A percentile compares a stretch with the other conserved stretches of the same genome.
These are phyloP conservation scores for Drosophila nigrodunni DNA, from an alignment of 1,140 invertebrate species.

Conservation along the genomic window DNA sequence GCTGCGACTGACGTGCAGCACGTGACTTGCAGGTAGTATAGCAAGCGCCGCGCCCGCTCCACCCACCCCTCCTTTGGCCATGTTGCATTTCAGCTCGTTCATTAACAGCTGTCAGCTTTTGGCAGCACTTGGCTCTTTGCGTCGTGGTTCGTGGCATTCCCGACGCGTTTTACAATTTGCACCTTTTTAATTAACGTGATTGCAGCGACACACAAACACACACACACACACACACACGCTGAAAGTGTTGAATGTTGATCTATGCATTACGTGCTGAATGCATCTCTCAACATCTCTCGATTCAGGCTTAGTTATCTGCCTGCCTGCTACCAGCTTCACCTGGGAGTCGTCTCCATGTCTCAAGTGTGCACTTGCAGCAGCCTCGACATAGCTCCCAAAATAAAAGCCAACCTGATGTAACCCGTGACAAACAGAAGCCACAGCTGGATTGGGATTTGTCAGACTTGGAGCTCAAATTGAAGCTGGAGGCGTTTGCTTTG, in stretches of 20 bases:
- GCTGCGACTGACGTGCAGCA: conserved; percentile 62
- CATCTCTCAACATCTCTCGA: conserved; percentile 49
- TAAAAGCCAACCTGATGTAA: conserved; percentile 45
- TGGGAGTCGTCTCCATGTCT: conserved; percentile 56
- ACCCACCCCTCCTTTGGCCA: not conserved
- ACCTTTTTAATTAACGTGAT: conserved; percentile 85
- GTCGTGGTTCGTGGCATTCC: conserved; percentile 55
- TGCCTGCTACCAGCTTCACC: conserved; percentile 11
- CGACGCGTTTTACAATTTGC: conserved; percentile 83
- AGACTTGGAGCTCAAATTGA: not conserved
- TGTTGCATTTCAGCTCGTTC: conserved; percentile 63
- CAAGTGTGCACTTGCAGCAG: conserved; percentile 77
- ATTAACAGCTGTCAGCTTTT: conserved; percentile 84
- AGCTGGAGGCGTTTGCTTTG: conserved; percentile 55
- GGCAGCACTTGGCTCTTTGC: conserved; percentile 61
- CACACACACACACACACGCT: conserved; percentile 10
- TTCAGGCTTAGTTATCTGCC: conserved; percentile 21
- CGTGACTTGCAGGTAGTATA: conserved; percentile 67
- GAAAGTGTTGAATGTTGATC: conserved; percentile 60
- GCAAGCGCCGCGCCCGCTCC: not conserved
- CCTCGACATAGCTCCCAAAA: conserved; percentile 26
- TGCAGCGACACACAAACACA: conserved; percentile 61
- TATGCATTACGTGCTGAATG: conserved; percentile 79
- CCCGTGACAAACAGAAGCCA: conserved; percentile 32
- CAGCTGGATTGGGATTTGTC: conserved; percentile 32